phyloP scores from a whole-genome alignment of 2,888 invertebrate species.

The Timema podura region DNA sequence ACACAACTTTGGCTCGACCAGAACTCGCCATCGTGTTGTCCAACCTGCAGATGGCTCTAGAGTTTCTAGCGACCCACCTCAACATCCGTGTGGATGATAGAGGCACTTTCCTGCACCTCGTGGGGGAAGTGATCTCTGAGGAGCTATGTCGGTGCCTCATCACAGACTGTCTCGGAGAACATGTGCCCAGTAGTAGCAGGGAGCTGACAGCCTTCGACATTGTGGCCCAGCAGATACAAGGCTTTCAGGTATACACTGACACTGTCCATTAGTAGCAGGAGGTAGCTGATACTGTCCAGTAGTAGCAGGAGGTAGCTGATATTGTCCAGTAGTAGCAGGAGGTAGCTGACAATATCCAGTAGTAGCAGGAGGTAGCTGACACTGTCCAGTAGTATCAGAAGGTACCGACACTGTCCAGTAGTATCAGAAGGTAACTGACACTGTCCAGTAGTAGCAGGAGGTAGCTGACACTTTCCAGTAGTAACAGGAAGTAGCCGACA shows the following conservation, averaged over 20 bases:
- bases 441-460: no score
- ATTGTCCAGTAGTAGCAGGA: no score
- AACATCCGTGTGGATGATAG: slow-evolving; percentile 48
- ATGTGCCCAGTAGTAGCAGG: slow-evolving; percentile 70
- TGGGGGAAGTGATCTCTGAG: slow-evolving; percentile 50
- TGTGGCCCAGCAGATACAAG: slow-evolving; percentile 59
- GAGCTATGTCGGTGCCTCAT: slow-evolving; percentile 63
- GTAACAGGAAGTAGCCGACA: no score
- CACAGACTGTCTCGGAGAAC: slow-evolving; percentile 67
- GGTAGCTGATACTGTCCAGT: no score
- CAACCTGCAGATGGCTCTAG: slow-evolving; percentile 47
- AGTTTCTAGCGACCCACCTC: slow-evolving; percentile 55
- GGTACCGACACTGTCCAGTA: no score
- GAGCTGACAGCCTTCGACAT: slow-evolving; percentile 63
- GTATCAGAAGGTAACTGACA: no score
- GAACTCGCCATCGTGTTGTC: slow-evolving; percentile 11
- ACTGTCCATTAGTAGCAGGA: neutral
- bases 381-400: no score
- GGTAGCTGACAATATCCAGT: no score
- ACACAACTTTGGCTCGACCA: slow-evolving; percentile 6
- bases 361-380: no score
- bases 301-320: no score
- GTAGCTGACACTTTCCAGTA: no score
- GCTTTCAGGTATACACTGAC: slow-evolving; percentile 56
- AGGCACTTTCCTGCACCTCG: slow-evolving; percentile 50